phyloP scores from a whole-genome alignment of 2,113 vertebrate genomes.

The Micronycteris hirsuta region DNA sequence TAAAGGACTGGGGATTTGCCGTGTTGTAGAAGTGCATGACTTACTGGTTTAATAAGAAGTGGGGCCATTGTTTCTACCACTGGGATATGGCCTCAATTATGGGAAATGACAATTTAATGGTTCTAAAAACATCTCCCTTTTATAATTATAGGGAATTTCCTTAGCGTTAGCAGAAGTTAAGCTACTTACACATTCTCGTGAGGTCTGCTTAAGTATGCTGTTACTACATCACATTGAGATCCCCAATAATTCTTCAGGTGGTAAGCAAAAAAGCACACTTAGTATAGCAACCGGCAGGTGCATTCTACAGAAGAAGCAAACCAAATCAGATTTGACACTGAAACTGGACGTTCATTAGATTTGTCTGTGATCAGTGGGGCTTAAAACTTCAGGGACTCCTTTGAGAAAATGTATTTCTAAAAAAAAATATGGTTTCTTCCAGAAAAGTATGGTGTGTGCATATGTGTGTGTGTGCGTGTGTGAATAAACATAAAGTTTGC shows the following conservation, averaged over 20 bases:
- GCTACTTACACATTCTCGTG: background rate
- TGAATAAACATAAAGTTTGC: background rate
- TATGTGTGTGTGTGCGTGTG: background rate
- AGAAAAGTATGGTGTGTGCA: background rate
- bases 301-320: background rate
- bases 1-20: background rate
- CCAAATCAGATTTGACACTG: background rate
- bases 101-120: slow-evolving; percentile 6
- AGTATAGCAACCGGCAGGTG: background rate
- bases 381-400: background rate
- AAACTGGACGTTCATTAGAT: background rate
- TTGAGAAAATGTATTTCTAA: background rate
- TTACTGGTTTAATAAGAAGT: slow-evolving; percentile 30
- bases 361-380: background rate
- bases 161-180: background rate
- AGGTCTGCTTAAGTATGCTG: background rate
- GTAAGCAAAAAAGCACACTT: background rate
- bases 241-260: background rate
- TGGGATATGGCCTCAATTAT: slow-evolving; percentile 22
- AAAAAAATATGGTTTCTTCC: background rate
- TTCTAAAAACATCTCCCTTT: background rate
- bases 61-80: background rate
- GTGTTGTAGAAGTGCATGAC: background rate
- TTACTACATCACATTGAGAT: background rate
- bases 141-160: background rate